Conservation (phyloP, 2,888 invertebrate genomes). For the Neoitamus cyanurus region DNA sequence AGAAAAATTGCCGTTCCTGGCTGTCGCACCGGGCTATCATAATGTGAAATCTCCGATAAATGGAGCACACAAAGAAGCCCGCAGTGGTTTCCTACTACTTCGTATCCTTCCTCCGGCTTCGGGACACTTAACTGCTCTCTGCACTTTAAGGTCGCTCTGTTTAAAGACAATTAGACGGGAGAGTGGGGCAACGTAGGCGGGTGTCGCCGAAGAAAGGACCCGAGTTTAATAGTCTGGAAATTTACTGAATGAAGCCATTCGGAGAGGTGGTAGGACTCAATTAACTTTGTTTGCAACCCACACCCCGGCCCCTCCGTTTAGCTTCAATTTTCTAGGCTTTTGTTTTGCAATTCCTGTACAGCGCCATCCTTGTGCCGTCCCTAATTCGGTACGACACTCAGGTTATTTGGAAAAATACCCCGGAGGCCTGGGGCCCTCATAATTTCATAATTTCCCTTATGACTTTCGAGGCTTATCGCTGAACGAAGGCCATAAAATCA, state of each 20-base stretch:
- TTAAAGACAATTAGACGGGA: slow-evolving; percentile 34
- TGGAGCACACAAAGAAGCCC: slow-evolving; percentile 48
- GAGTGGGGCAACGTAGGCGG: slow-evolving; percentile 47
- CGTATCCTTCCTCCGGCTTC: neutral
- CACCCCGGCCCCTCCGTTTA: neutral
- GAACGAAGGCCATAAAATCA: slow-evolving; percentile 26
- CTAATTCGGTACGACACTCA: slow-evolving; percentile 15
- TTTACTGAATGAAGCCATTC: slow-evolving; percentile 55
- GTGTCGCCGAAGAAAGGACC: slow-evolving; percentile 51
- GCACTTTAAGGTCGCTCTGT: neutral
- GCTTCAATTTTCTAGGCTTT: slow-evolving; percentile 9
- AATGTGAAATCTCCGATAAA: slow-evolving; percentile 47
- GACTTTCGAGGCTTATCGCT: slow-evolving; percentile 43
- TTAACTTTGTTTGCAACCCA: slow-evolving; percentile 53
- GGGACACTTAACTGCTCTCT: neutral
- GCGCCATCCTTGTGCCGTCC: neutral
- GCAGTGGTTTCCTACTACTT: slow-evolving; percentile 51
- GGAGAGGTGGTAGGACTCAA: slow-evolving; percentile 51
- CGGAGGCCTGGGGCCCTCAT: neutral
- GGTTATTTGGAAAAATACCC: slow-evolving; percentile 30
- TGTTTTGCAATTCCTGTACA: neutral
- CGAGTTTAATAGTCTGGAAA: slow-evolving; percentile 57
- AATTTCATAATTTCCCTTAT: slow-evolving; percentile 48
- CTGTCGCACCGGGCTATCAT: slow-evolving; percentile 42
- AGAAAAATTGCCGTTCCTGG: slow-evolving; percentile 36